Evolutionary conservation across 1,140 invertebrate genomes (phyloP).

Genomic region (Heliconius himera): DNA sequence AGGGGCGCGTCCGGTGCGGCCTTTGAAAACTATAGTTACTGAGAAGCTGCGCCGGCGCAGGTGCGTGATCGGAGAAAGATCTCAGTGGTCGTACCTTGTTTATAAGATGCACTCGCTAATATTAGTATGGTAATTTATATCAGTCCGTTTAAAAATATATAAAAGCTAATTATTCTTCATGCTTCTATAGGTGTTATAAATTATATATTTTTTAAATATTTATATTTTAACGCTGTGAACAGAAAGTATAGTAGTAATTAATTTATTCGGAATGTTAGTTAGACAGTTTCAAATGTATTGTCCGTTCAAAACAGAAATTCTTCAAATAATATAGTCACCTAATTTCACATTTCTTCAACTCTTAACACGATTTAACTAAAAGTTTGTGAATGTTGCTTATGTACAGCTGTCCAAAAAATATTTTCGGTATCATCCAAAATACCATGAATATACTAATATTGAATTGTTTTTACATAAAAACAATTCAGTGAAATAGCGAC

Average conservation of each 20-base stretch:
- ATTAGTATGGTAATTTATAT: constrained; percentile 7
- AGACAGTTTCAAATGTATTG: too few species aligned
- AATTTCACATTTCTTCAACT: too few species aligned
- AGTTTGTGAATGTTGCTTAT: too few species aligned
- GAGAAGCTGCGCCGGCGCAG: constrained; percentile 61
- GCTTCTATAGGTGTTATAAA: not conserved
- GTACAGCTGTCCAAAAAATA: too few species aligned
- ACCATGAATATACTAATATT: too few species aligned
- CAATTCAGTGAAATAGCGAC: too few species aligned
- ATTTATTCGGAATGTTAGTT: not conserved
- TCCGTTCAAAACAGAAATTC: too few species aligned
- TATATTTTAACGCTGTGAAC: not conserved
- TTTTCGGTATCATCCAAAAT: too few species aligned
- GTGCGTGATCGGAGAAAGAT: constrained; percentile 60
- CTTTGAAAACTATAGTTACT: constrained; percentile 66
- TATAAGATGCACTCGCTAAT: constrained; percentile 12
- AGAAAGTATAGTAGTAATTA: not conserved
- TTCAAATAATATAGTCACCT: too few species aligned
- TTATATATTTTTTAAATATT: not conserved
- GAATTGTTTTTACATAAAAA: too few species aligned
- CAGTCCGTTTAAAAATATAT: not conserved
- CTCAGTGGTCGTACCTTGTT: constrained; percentile 9
- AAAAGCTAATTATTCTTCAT: not conserved
- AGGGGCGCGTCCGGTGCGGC: constrained; percentile 62
- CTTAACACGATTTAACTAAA: too few species aligned